Conservation (phyloP, 2,113 vertebrate species). For the Nesoenas mayeri region DNA sequence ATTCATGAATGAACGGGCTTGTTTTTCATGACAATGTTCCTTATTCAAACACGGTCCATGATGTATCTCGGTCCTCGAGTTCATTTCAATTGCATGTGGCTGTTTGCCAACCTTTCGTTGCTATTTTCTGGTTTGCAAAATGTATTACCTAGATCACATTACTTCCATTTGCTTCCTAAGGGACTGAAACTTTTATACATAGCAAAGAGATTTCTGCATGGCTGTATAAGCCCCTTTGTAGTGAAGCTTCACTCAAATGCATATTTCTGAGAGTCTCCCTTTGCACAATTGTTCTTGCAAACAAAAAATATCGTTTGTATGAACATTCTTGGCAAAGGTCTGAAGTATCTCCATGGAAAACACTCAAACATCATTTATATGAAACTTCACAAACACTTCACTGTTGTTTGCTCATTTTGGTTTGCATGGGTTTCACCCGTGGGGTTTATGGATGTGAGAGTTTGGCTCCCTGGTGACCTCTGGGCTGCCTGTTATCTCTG, state of each 20-base stretch:
- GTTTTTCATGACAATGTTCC: background rate
- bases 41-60: background rate
- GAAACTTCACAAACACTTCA: background rate
- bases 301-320: background rate
- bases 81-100: background rate
- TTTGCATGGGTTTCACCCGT: accelerated
- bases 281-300: background rate
- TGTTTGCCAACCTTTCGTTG: background rate
- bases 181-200: background rate
- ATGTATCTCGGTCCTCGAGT: background rate
- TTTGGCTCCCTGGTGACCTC: background rate
- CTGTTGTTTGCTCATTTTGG: background rate
- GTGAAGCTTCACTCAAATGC: background rate
- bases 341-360: background rate
- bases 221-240: background rate
- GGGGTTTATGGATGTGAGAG: background rate
- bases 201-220: background rate
- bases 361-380: background rate
- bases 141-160: background rate
- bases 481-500: background rate
- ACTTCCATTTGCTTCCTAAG: background rate
- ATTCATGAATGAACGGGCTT: slow-evolving; percentile 42
- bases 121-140: slow-evolving; percentile 25
- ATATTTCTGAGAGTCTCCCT: background rate
- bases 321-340: background rate